Base-by-base conservation (phyloP, 2,797 vertebrate species). In the Notoglanidium macrostoma region DNA sequence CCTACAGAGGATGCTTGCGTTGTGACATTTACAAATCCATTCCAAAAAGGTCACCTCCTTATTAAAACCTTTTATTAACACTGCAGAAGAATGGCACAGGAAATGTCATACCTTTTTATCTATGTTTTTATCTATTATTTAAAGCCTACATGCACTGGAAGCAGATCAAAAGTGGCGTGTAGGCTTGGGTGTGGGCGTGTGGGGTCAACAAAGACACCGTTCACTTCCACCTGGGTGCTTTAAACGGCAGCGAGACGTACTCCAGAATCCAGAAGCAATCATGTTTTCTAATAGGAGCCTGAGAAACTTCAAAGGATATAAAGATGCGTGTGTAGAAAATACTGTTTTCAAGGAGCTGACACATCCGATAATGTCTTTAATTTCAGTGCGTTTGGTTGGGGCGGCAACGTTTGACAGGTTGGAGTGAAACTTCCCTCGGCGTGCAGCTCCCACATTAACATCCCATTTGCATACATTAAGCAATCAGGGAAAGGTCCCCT, bases 21-120 rank as follows among this genome's bases (percentile, higher is more conserved):
- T 95, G 93, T 96, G 96, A 96, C 96, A 97, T 97, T 97, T 97
- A 95, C 95, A 96, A 95, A 96, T 96, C 95, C 95, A 95, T 95
- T 95, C 93, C 95, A 95, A 94, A 96, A 97, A 97, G 96, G 96
- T 97, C 96, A 95, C 77, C 88, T 93, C 92, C 93, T 94, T 94
- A 95, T 92, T 93, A 90, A 94, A 93, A 93, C 94, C 94, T 93
- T 95, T 95, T 95, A 96, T 96, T 96, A 96, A 95, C 93, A 93
- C 92, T 92, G 88, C 82, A 79, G 94, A 94, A 94, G 93, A 95
- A 92, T 73, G 83, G 94, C 94, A 93, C 86, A 2, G 91, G 92
- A 96, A 97, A 97, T 97, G 96, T 95, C 96, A 96, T 44, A 91
- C 94, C 95, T 96, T 92, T 83, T 94, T 95, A 92, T 91, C 90